Base-by-base conservation (phyloP, 2,797 vertebrate genomes). In the Anguilla megastoma region DNA sequence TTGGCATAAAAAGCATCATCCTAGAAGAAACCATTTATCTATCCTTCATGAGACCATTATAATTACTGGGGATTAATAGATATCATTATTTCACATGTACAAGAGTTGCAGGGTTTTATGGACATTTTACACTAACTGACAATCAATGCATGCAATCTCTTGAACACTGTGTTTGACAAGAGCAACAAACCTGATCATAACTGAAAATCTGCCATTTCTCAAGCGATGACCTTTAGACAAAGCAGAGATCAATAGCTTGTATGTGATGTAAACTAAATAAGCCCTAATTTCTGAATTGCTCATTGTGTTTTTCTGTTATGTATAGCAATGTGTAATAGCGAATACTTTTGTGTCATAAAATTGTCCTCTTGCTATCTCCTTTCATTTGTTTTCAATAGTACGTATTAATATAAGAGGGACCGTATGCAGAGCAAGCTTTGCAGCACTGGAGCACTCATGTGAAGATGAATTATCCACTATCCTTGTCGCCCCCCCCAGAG, bases 381-480 rank as follows among this genome's bases (percentile, higher is more conserved):
- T 82, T 82, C 3, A 1, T 48, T 82, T 82, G 45, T 24, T 82
- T 82, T 82, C 45, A 82, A n/a, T 48, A 24, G 79, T n/a, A 82
- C 10, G 50, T 82, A 82, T 82, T 50, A 82, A 82, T 21, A 82
- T 82, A 41, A 41, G 74, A 76, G 74, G 74, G 41, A 82, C 41
- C 45, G 9, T 24, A n/a, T 24, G 45, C 41, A 50, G 41, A 24
- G 24, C 79, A 48, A 82, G 9, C 79, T 10, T n/a, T 82, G 79
- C 79, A 50, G 50, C 45, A n/a, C 79, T 82, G 45, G 21, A 82
- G 21, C 79, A n/a, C 79, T 82, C 79, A 50, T 8, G 45, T n/a
- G 21, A 82, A 50, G 41, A 82, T 82, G 79, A 82, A 82, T 82
- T 82, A 82, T 82, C 79, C 79, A 82, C 79, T 48, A 82, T 82